Conservation (phyloP, 2,888 invertebrate species). For the Cryptocheilus praepositus region DNA sequence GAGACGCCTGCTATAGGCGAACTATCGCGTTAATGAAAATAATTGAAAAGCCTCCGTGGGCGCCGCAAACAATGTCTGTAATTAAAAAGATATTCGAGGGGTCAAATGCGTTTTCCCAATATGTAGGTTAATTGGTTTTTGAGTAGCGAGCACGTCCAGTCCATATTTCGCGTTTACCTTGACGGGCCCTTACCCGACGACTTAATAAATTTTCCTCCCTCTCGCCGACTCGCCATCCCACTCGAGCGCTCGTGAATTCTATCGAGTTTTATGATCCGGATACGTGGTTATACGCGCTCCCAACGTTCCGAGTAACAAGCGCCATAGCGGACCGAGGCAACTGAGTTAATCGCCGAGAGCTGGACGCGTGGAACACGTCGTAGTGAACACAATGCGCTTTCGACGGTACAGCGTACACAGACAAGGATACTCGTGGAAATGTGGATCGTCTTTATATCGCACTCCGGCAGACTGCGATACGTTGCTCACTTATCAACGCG, state of each 20-base stretch:
- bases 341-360: no score
- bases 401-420: background rate
- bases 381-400: background rate
- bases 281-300: conserved; percentile 18
- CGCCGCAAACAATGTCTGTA: no score
- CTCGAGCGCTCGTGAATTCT: conserved; percentile 27
- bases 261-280: conserved; percentile 31
- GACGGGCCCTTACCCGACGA: conserved; percentile 17
- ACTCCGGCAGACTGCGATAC: background rate
- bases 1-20: no score
- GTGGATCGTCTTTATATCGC: background rate
- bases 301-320: conserved; percentile 20
- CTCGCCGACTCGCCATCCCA: conserved; percentile 5
- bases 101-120: background rate
- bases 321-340: background rate
- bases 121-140: conserved; percentile 15
- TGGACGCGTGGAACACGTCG: background rate
- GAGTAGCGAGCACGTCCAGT: conserved; percentile 13
- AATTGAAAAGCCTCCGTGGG: no score
- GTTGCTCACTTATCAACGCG: no score
- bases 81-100: no score
- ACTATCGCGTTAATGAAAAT: no score
- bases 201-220: conserved; percentile 32
- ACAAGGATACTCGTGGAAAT: background rate
- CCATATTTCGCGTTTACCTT: conserved; percentile 12